These are phyloP conservation scores for Macrophya annulata DNA, from an alignment of 2,888 invertebrate species.

Conservation along the genomic window DNA sequence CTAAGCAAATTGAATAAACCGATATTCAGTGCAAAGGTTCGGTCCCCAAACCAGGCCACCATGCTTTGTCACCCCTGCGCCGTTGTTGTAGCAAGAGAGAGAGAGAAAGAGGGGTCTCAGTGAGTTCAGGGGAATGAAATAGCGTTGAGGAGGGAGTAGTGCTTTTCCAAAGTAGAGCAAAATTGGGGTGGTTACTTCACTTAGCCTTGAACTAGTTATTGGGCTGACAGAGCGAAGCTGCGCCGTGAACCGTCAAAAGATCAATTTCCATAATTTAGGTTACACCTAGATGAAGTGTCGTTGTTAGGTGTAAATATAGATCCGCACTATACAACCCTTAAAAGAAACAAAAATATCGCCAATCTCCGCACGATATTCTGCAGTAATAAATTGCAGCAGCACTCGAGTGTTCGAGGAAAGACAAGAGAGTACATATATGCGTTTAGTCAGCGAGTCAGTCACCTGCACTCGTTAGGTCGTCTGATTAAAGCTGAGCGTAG, in stretches of 20 bases:
- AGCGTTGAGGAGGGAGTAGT: slow-evolving; percentile 17
- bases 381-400: background rate
- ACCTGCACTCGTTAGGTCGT: slow-evolving; percentile 53
- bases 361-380: background rate
- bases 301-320: background rate
- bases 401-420: slow-evolving; percentile 38
- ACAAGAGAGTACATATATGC: background rate
- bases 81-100: background rate
- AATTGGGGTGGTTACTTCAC: slow-evolving; percentile 50
- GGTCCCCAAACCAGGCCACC: slow-evolving; percentile 41
- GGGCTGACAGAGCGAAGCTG: slow-evolving; percentile 18
- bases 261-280: slow-evolving; percentile 33
- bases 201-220: slow-evolving; percentile 48
- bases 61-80: slow-evolving; percentile 39
- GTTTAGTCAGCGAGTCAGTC: slow-evolving; percentile 44
- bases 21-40: slow-evolving; percentile 51
- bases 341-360: slow-evolving; percentile 35
- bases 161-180: slow-evolving; percentile 44
- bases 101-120: slow-evolving; percentile 20
- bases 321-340: background rate
- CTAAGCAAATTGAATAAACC: slow-evolving; percentile 54
- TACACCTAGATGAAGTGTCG: background rate
- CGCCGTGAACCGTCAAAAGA: slow-evolving; percentile 49
- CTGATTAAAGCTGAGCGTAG: slow-evolving; percentile 47
- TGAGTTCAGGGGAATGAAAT: background rate